These are phyloP conservation scores for Trichacis sp. DNA, from an alignment of 2,888 invertebrate species.

Conservation along the genomic window DNA sequence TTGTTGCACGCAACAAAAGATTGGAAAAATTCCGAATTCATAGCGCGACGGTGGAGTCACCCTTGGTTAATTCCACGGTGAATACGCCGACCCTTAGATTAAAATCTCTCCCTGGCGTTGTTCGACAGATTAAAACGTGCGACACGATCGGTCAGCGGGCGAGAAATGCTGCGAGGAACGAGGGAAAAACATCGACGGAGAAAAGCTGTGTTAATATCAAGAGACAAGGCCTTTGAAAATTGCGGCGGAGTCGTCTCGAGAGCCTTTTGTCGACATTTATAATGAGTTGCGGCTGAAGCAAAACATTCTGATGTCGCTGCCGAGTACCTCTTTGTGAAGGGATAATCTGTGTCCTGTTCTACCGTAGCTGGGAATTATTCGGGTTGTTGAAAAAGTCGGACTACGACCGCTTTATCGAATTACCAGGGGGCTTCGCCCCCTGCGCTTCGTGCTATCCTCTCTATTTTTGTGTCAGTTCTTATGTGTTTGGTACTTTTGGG, in stretches of 20 bases:
- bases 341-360: slow-evolving; percentile 14
- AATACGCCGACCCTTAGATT: slow-evolving; percentile 46
- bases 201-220: slow-evolving; percentile 29
- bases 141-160: slow-evolving; percentile 40
- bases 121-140: slow-evolving; percentile 38
- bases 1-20: slow-evolving; percentile 27
- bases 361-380: slow-evolving; percentile 7
- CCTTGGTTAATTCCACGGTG: slow-evolving; percentile 30
- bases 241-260: slow-evolving; percentile 16
- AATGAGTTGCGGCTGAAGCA: slow-evolving; percentile 5
- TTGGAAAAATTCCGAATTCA: slow-evolving; percentile 37
- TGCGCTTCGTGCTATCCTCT: no score
- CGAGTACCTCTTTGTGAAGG: no score
- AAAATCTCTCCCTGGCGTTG: slow-evolving; percentile 30
- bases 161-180: slow-evolving; percentile 19
- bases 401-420: slow-evolving; percentile 26
- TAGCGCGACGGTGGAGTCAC: slow-evolving; percentile 16
- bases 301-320: slow-evolving; percentile 10
- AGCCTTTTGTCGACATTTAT: slow-evolving; percentile 25
- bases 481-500: no score
- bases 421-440: no score
- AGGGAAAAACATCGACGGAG: slow-evolving; percentile 27
- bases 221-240: slow-evolving; percentile 38
- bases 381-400: slow-evolving; percentile 34
- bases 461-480: no score